Percentiles rank a stretch among this genome's conserved stretches.
Conservation (phyloP, 2,797 vertebrate genomes). For the Poecilia gillii region DNA sequence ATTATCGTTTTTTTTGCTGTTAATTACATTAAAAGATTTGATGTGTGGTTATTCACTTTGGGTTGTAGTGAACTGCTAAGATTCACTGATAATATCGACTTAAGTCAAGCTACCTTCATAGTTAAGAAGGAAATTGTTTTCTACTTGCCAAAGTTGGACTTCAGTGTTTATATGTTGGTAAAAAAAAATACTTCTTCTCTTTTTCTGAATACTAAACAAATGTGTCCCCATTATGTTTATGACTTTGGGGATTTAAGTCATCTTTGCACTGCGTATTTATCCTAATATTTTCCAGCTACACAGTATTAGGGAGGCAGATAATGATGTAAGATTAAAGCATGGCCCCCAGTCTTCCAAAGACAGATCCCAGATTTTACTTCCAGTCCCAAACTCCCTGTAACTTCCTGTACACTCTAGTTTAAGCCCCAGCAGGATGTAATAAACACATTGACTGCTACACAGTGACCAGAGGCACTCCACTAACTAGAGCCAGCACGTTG, state of each 20-base stretch:
- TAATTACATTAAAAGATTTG: neutral
- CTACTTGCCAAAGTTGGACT: neutral
- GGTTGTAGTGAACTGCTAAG: neutral
- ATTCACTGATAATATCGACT: neutral
- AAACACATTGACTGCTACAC: conserved; percentile 39
- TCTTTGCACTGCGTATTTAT: neutral
- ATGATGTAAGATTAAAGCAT: conserved; percentile 15
- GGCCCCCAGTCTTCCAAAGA: neutral
- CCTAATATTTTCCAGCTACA: neutral
- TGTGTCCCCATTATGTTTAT: neutral
- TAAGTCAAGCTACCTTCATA: neutral
- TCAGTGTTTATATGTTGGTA: neutral
- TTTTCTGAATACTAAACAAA: conserved; percentile 1
- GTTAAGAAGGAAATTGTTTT: neutral
- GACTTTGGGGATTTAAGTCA: neutral
- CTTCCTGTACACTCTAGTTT: conserved; percentile 14
- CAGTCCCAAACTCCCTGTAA: conserved; percentile 29
- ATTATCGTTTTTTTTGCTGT: neutral
- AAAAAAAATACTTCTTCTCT: neutral
- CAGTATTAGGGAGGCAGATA: conserved; percentile 13
- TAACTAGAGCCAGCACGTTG: conserved; percentile 46
- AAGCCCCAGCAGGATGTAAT: conserved; percentile 39
- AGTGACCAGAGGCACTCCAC: conserved; percentile 21
- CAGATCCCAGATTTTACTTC: conserved; percentile 16
- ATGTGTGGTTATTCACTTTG: neutral